A percentile compares a stretch with the other conserved stretches of the same genome.
Conservation (phyloP, 1,140 invertebrate species). For the Galleria mellonella region DNA sequence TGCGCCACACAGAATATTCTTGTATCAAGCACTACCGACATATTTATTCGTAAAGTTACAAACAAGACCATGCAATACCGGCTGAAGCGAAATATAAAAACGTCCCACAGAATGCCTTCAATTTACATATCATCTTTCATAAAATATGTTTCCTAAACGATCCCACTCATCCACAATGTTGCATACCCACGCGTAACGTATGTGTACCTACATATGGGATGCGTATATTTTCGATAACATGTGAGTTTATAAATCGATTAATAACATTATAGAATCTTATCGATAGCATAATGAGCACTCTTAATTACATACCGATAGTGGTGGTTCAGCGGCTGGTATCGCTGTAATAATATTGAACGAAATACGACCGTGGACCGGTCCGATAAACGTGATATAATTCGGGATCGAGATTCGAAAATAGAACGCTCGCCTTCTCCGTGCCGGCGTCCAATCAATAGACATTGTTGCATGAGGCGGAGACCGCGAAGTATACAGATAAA, state of each 20-base stretch:
- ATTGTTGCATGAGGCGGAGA: constrained; percentile 28
- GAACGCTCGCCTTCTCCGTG: constrained; percentile 21
- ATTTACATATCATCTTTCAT: constrained; percentile 14
- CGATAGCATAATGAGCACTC: background rate
- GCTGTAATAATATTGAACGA: constrained; percentile 18
- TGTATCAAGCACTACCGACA: no score
- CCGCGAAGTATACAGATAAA: constrained; percentile 3
- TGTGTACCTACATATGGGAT: background rate
- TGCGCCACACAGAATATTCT: no score
- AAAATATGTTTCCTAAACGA: constrained; percentile 15
- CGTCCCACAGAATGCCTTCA: constrained; percentile 2
- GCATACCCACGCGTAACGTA: constrained; percentile 1
- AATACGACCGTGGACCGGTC: constrained; percentile 27
- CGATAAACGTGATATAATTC: constrained; percentile 26
- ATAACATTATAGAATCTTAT: background rate
- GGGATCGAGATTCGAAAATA: constrained; percentile 34
- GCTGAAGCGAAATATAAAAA: constrained; percentile 16
- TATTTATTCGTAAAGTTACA: background rate
- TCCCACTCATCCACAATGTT: constrained; percentile 17
- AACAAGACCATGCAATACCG: background rate
- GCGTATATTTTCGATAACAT: background rate
- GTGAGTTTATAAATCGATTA: constrained; percentile 1
- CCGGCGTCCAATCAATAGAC: constrained; percentile 41
- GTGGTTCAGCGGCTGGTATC: background rate
- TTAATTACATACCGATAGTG: constrained; percentile 2